Percentiles rank a stretch among this genome's conserved stretches.
phyloP scores from a whole-genome alignment of 53 echinoderm and acorn worm species.

The Paracentrotus lividus region DNA sequence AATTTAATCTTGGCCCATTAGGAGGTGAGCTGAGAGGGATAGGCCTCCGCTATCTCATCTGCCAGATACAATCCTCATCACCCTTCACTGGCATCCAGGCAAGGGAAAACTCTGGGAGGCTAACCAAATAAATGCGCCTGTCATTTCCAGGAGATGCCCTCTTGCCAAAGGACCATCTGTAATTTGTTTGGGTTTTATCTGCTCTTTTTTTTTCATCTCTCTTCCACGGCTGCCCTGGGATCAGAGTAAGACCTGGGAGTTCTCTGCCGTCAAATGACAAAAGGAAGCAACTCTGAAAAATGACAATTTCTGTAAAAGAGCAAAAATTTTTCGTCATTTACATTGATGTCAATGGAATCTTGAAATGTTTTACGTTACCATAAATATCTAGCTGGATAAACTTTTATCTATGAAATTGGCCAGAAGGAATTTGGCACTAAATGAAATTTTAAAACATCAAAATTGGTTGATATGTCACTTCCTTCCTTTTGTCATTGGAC shows the following conservation, averaged over 20 bases:
- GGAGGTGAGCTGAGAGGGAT: slow-evolving; percentile 13
- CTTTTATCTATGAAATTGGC: too few species aligned
- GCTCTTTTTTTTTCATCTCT: neutral
- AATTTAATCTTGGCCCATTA: slow-evolving; percentile 49
- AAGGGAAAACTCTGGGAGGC: slow-evolving; percentile 49
- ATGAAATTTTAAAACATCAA: too few species aligned
- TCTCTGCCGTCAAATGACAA: too few species aligned
- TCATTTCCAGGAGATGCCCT: slow-evolving; percentile 30
- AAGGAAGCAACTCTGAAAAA: too few species aligned
- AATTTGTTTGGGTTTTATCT: slow-evolving; percentile 39
- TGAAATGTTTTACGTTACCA: too few species aligned
- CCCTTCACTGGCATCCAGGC: slow-evolving; percentile 36
- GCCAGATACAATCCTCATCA: slow-evolving; percentile 53
- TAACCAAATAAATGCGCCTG: slow-evolving; percentile 67
- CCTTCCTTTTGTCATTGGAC: too few species aligned
- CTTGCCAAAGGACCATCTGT: slow-evolving; percentile 45
- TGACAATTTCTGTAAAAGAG: too few species aligned
- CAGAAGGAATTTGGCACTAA: too few species aligned
- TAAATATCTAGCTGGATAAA: too few species aligned
- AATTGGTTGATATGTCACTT: too few species aligned
- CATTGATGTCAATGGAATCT: too few species aligned
- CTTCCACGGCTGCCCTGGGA: slow-evolving; percentile 11
- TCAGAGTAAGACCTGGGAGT: neutral
- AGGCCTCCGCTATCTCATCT: slow-evolving; percentile 35
- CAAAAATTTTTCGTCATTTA: too few species aligned